Conservation (phyloP, 2,888 invertebrate genomes). For the Campoplex capitator region DNA sequence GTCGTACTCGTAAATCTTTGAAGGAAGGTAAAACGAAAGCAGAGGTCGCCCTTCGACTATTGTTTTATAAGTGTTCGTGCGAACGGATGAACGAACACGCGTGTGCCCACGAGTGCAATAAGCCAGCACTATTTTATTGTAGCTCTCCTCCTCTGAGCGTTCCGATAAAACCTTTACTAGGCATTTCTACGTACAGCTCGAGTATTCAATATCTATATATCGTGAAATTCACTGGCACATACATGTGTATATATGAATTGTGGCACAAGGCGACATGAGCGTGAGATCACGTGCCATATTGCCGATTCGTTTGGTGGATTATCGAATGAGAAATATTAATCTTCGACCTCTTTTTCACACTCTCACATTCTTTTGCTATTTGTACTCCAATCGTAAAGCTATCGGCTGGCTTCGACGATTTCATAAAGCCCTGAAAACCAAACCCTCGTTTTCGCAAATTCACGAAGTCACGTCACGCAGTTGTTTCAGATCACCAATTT, state of each 20-base stretch:
- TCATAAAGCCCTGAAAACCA: conserved; percentile 29
- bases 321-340: conserved; percentile 71
- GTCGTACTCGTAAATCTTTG: conserved; percentile 75
- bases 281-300: conserved; percentile 56
- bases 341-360: conserved; percentile 30
- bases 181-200: conserved; percentile 52
- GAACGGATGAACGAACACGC: conserved; percentile 53
- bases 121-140: conserved; percentile 76
- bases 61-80: conserved; percentile 15
- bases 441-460: not conserved
- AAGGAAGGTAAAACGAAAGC: conserved; percentile 34
- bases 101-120: conserved; percentile 75
- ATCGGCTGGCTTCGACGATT: conserved; percentile 50
- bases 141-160: conserved; percentile 52
- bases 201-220: not conserved
- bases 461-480: conserved; percentile 31
- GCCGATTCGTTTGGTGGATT: conserved; percentile 67
- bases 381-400: conserved; percentile 17
- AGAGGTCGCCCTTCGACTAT: conserved; percentile 31
- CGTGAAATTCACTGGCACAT: not conserved
- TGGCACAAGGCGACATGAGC: conserved; percentile 18
- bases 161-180: conserved; percentile 75
- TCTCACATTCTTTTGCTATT: not conserved
- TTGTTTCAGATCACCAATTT: conserved; percentile 43
- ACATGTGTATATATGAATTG: not conserved